Percentiles rank a stretch among this genome's conserved stretches.
Evolutionary conservation across 30 jellyfish, hydroid and myxozoan genomes (phyloP).

Genomic region (Aurelia aurita): DNA sequence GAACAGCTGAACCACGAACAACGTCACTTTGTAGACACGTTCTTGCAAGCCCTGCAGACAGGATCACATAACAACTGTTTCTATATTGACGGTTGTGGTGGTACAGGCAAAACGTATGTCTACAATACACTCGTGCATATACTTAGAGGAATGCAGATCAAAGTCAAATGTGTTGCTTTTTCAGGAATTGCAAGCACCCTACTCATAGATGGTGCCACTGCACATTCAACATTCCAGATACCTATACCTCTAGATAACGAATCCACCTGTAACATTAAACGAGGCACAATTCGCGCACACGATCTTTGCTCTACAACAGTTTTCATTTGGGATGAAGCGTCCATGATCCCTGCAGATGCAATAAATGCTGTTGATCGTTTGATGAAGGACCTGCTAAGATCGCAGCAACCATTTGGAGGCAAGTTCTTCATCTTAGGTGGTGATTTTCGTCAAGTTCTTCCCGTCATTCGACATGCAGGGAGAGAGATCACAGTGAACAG

Average conservation of each 20-base stretch:
- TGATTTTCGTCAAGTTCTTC: slow-evolving; percentile 55
- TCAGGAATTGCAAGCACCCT: slow-evolving; percentile 26
- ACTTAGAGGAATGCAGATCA: too few relatives aligned
- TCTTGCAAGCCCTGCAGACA: too few relatives aligned
- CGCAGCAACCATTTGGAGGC: slow-evolving; percentile 39
- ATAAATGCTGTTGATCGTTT: too few relatives aligned
- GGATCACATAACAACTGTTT: too few relatives aligned
- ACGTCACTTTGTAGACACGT: too few relatives aligned
- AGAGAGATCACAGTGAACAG: slow-evolving; percentile 6
- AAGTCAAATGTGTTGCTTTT: too few relatives aligned
- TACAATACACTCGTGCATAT: too few relatives aligned
- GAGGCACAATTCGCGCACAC: slow-evolving; percentile 11
- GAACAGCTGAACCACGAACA: too few relatives aligned
- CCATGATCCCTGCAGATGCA: too few relatives aligned
- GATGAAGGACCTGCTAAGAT: slow-evolving; percentile 29
- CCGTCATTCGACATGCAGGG: slow-evolving; percentile 52
- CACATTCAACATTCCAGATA: slow-evolving; percentile 33
- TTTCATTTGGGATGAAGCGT: too few relatives aligned
- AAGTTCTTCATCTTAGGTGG: slow-evolving; percentile 28
- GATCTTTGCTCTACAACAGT: not conserved
- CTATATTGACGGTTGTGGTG: too few relatives aligned
- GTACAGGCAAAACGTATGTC: too few relatives aligned
- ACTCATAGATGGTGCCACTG: slow-evolving; percentile 44
- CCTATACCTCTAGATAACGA: slow-evolving; percentile 26
- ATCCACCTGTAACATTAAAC: slow-evolving; percentile 23